Evolutionary conservation across 2,888 invertebrate genomes (phyloP), one percentile per base, ranked within the genome.

Genomic region (Monopis laevigella): DNA sequence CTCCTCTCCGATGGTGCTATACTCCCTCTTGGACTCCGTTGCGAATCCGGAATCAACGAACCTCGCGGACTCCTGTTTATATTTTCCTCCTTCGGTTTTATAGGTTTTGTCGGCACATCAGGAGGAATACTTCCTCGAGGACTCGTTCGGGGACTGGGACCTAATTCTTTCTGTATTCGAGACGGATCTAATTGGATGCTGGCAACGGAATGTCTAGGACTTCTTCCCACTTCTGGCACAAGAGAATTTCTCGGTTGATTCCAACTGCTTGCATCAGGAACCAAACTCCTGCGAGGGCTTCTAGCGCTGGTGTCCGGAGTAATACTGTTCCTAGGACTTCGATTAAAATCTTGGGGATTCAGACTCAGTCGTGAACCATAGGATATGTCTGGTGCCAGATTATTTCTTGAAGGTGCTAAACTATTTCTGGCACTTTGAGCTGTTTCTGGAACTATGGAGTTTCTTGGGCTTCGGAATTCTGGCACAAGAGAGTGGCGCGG

Each of bases 391-490:
- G 87, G 86, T 2, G 84, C 82, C 48, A 88, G 64, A 50, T 85
- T 86, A 48, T 86, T 86, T 49, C 88, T 74, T 1, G 85, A 81
- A 3, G 84, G 85, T 2, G 80, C 63, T 40, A 86, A 59, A 44
- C 78, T 84, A 47, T 84, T 83, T 46, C 85, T 66, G 8, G 75
- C 80, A 49, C 82, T 83, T 44, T 83, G 56, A 24, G 71, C 74
- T 26, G 80, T 66, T 35, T 87, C 88, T 14, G 87, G 86, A 18
- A 85, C 80, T 38, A 88, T 75, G 11, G 87, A 87, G 52, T 86
- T 85, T 39, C 88, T 74, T 0, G 87, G 83, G 43, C 85, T 86
- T 47, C 83, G 72, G 32, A 60, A 58, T 44, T 84, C 85, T 1
- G 84, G 84, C 1, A 82, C 75, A 32, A 86, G 51, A 2, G 85